A percentile compares a stretch with the other conserved stretches of the same genome.
phyloP scores from a whole-genome alignment of 1,140 invertebrate species.

The Drosophila pseudoananassae region DNA sequence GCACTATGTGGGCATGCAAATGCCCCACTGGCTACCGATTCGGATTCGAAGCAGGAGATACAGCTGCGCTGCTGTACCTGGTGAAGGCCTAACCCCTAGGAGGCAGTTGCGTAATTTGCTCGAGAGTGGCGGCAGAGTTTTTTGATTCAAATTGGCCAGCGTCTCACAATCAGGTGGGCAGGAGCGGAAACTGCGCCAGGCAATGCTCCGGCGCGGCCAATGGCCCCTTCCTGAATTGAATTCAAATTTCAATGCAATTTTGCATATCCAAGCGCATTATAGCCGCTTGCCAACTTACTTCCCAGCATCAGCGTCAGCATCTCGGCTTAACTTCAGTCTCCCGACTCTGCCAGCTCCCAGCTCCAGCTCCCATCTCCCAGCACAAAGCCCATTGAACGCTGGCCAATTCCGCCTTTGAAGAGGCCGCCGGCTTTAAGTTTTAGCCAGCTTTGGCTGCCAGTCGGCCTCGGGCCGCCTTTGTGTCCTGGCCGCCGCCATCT shows the following conservation, averaged over 20 bases:
- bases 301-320: slow-evolving; percentile 10
- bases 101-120: slow-evolving; percentile 76
- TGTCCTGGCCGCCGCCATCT: slow-evolving; percentile 63
- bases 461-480: slow-evolving; percentile 61
- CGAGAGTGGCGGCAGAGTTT: slow-evolving; percentile 55
- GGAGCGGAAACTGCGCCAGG: slow-evolving; percentile 17
- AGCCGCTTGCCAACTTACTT: slow-evolving; percentile 82
- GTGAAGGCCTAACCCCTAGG: slow-evolving; percentile 38
- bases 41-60: slow-evolving; percentile 40
- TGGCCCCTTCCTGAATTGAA: slow-evolving; percentile 76
- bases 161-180: slow-evolving; percentile 66
- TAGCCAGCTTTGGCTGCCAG: slow-evolving; percentile 37
- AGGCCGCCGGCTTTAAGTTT: slow-evolving; percentile 59
- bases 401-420: slow-evolving; percentile 65
- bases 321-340: slow-evolving; percentile 2
- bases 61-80: slow-evolving; percentile 52
- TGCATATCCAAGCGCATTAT: slow-evolving; percentile 82
- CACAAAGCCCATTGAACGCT: slow-evolving; percentile 81
- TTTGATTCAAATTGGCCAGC: slow-evolving; percentile 81
- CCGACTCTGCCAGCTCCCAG: slow-evolving; percentile 14
- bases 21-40: slow-evolving; percentile 50
- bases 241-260: slow-evolving; percentile 84
- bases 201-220: slow-evolving; percentile 42
- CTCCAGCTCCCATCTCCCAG: slow-evolving; percentile 18
- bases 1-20: slow-evolving; percentile 60